These are phyloP conservation scores for Acanthochromis polyacanthus DNA, from an alignment of 2,113 vertebrate species.

Conservation along the genomic window DNA sequence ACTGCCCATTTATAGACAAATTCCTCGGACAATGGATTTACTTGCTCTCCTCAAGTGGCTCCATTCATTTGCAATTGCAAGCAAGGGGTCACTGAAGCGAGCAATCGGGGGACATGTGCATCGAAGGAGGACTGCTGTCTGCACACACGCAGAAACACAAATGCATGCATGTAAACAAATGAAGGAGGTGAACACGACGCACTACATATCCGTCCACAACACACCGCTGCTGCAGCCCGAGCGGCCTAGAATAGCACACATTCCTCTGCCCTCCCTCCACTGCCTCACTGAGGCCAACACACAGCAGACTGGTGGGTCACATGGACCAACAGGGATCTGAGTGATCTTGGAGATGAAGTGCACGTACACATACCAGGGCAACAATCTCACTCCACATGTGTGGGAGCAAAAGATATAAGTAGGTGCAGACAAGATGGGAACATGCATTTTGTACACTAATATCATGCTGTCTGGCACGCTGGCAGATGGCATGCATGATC, in stretches of 20 bases:
- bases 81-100: constrained; percentile 68
- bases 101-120: constrained; percentile 65
- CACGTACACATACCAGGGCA: constrained; percentile 18
- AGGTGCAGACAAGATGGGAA: constrained; percentile 10
- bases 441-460: background rate
- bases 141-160: background rate
- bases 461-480: background rate
- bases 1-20: constrained; percentile 65
- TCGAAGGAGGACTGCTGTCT: constrained; percentile 42
- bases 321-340: constrained; percentile 72
- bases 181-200: background rate
- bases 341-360: constrained; percentile 68
- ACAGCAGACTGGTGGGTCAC: constrained; percentile 78
- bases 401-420: constrained; percentile 3
- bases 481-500: too few relatives aligned
- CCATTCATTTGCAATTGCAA: constrained; percentile 72
- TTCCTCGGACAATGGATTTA: constrained; percentile 67
- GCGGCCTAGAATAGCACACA: constrained; percentile 77
- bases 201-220: constrained; percentile 34
- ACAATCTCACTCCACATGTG: background rate
- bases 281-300: constrained; percentile 60
- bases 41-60: constrained; percentile 51
- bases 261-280: constrained; percentile 75
- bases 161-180: constrained; percentile 13
- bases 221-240: constrained; percentile 68